Evolutionary conservation across 2,797 vertebrate genomes (phyloP).

Genomic region (Darevskia mixta): DNA sequence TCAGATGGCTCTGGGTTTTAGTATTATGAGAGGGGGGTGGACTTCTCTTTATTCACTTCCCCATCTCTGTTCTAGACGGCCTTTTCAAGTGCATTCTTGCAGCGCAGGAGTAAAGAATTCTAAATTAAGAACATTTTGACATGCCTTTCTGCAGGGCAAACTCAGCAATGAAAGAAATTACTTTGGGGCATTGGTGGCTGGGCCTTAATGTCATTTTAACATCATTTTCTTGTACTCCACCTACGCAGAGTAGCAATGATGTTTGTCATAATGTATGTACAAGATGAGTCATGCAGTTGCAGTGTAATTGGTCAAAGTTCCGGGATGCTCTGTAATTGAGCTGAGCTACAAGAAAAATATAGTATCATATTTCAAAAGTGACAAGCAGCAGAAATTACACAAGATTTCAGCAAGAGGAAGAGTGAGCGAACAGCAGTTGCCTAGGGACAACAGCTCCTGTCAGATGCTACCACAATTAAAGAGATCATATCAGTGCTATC

Average conservation of each 20-base stretch:
- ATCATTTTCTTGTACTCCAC: conserved; percentile 60
- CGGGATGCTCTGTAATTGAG: conserved; percentile 61
- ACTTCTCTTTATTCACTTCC: neutral
- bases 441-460: conserved; percentile 66
- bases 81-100: conserved; percentile 17
- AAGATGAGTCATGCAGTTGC: conserved; percentile 68
- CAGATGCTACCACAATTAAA: conserved; percentile 62
- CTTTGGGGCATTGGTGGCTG: conserved; percentile 49
- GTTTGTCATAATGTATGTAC: conserved; percentile 58
- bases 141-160: conserved; percentile 47
- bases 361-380: conserved; percentile 71
- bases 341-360: conserved; percentile 67
- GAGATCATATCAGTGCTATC: conserved; percentile 60
- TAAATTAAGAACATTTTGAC: conserved; percentile 57
- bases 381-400: conserved; percentile 65
- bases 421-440: conserved; percentile 62
- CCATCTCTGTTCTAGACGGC: conserved; percentile 15
- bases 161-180: conserved; percentile 38
- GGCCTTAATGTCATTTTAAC: conserved; percentile 54
- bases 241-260: conserved; percentile 55
- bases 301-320: conserved; percentile 72
- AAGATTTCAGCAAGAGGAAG: conserved; percentile 70
- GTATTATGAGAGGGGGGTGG: conserved; percentile 10
- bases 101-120: conserved; percentile 33
- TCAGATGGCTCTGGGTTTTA: no score